A percentile compares a stretch with the other conserved stretches of the same genome.
Conservation (phyloP, 2,888 invertebrate genomes). For the Rhogogaster chlorosoma region DNA sequence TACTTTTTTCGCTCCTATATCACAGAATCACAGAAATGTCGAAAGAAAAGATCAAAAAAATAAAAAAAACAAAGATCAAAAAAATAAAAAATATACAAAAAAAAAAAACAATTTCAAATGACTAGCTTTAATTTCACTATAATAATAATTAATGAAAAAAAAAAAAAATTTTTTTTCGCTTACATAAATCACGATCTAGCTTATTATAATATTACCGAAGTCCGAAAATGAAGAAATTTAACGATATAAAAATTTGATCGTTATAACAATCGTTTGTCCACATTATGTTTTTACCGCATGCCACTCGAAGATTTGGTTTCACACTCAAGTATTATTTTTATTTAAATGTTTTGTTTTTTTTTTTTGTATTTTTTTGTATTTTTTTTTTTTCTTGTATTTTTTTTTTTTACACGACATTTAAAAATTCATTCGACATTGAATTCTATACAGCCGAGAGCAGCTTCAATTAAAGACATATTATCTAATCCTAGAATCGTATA, state of each 20-base stretch:
- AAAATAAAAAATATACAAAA: not conserved
- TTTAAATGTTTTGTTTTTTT: conserved; percentile 58
- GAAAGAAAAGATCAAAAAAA: conserved; percentile 52
- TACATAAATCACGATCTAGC: not conserved
- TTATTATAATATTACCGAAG: not conserved
- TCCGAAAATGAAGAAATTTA: conserved; percentile 24
- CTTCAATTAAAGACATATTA: conserved; percentile 44
- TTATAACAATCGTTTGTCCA: conserved; percentile 36
- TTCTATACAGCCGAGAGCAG: conserved; percentile 47
- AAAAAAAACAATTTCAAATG: conserved; percentile 62
- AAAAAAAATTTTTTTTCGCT: too few species aligned
- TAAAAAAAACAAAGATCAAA: not conserved
- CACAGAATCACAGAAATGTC: conserved; percentile 75
- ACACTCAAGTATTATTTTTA: conserved; percentile 45
- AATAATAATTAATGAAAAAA: conserved; percentile 54
- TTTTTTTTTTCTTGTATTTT: conserved; percentile 60
- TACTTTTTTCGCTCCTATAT: conserved; percentile 64
- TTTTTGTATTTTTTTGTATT: conserved; percentile 54
- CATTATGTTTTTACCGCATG: conserved; percentile 40
- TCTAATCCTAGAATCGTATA: conserved; percentile 73
- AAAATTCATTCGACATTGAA: conserved; percentile 58
- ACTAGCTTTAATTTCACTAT: conserved; percentile 76
- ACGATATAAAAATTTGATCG: conserved; percentile 36
- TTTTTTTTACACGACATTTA: conserved; percentile 56
- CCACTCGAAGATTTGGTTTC: conserved; percentile 42